Percentiles rank a stretch among this genome's conserved stretches.
phyloP scores from a whole-genome alignment of 2,113 vertebrate genomes.

The Paramormyrops kingsleyae region DNA sequence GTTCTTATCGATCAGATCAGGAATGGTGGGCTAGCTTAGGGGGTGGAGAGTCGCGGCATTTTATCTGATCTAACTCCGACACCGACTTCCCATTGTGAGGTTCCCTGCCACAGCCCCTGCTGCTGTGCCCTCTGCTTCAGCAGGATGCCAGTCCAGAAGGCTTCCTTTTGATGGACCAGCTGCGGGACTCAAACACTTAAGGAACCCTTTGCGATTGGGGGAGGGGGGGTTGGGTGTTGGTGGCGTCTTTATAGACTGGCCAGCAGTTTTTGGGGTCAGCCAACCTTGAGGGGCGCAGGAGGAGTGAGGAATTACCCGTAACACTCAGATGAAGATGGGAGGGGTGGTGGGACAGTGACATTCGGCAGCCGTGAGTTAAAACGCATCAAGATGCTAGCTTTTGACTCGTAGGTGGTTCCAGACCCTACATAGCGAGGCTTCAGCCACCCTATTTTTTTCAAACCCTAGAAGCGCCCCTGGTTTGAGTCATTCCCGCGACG shows the following conservation, averaged over 20 bases:
- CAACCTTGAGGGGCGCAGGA: background rate
- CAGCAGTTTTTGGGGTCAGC: background rate
- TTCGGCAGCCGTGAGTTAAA: background rate
- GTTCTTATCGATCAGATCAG: background rate
- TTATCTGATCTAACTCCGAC: background rate
- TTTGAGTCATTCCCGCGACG: background rate
- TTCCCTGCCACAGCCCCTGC: background rate
- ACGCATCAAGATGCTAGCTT: background rate
- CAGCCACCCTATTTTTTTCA: background rate
- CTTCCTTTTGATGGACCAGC: background rate
- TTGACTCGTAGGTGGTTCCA: background rate
- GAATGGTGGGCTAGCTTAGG: background rate
- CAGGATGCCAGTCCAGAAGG: background rate
- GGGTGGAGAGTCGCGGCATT: background rate
- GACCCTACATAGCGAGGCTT: background rate
- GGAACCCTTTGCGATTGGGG: background rate
- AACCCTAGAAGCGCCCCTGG: background rate
- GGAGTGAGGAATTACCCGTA: background rate
- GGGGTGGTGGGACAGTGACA: background rate
- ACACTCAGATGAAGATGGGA: background rate
- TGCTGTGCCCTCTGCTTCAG: background rate
- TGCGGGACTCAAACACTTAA: background rate
- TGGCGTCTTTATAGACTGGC: background rate
- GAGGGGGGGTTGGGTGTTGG: background rate
- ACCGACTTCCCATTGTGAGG: background rate